Base-by-base conservation (phyloP, 2,113 vertebrate species). In the Pachycephala philippinensis region DNA sequence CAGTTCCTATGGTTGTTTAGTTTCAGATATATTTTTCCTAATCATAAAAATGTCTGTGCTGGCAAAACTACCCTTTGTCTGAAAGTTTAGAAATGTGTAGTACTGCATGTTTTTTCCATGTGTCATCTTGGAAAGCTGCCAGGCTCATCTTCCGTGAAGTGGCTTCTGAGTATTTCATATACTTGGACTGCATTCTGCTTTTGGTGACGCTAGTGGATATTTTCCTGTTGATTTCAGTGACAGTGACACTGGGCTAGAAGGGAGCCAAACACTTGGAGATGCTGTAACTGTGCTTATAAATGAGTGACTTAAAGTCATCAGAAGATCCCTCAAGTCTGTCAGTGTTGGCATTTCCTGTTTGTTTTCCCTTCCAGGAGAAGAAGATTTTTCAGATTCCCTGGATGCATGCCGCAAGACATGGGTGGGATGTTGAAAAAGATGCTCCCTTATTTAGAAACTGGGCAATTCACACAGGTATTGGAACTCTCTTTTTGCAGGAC, bases 301-400 rank as follows among this genome's bases (percentile, higher is more conserved):
- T 74, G 61, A 92, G 20, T 65, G 79, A 39, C 70, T 84, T 92
- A 56, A 86, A 92, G 45, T 76, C 65, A 70, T 86, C 68, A 75
- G 72, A 82, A 90, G 37, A 77, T 90, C 37, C 30, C 44, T 95
- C 30, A 70, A 90, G 72, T 71, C 92, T 68, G 8, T 68, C 56
- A 52, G 52, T 45, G 42, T 77, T 95, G 84, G 78, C 79, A 95
- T 96, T 92, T 94, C 82, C 93, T 93, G 60, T 95, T 95, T 93
- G 56, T 77, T 83, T 96, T 93, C 52, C 53, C 42, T 84, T 97
- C 19, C 87, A 99, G 99, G 98, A 99, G 88, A 98, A 98, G 98
- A 99, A 98, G 97, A 99, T 99, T 97, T 99, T 99, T 97, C 99
- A 99, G 97, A 99, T 99, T 95, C 99, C 99, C 6, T 99, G 99